Conservation (phyloP, 2,113 vertebrate genomes). For the Pelmatolapia mariae region DNA sequence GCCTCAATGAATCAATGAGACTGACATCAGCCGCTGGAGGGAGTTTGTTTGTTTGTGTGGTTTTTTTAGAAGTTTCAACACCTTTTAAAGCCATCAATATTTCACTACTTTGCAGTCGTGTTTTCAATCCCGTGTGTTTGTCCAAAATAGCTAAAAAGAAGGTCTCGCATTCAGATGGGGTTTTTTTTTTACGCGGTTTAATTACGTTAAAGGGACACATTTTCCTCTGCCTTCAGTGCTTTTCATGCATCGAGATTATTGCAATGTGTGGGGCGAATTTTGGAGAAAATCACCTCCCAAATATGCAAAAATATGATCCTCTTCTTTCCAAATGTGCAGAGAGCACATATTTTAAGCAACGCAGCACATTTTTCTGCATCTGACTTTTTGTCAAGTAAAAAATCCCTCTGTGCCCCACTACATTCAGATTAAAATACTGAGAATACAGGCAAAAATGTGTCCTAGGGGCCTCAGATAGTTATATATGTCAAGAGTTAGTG, state of each 20-base stretch:
- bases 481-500: neutral
- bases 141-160: neutral
- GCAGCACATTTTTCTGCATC: neutral
- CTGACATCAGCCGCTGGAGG: neutral
- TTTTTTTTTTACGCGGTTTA: neutral
- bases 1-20: neutral
- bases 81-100: neutral
- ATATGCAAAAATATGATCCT: neutral
- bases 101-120: neutral
- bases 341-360: neutral
- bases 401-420: neutral
- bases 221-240: neutral
- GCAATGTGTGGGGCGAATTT: too few species aligned
- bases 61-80: neutral
- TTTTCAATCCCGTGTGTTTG: neutral
- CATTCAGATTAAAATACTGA: neutral
- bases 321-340: neutral
- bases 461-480: neutral
- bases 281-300: neutral
- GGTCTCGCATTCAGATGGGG: rapidly evolving
- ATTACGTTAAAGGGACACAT: neutral
- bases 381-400: neutral
- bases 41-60: neutral
- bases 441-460: neutral
- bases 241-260: neutral